Percentiles rank a stretch among this genome's conserved stretches.
These are phyloP conservation scores for Corydoras sp. DNA, from an alignment of 2,113 vertebrate genomes.

Conservation along the genomic window DNA sequence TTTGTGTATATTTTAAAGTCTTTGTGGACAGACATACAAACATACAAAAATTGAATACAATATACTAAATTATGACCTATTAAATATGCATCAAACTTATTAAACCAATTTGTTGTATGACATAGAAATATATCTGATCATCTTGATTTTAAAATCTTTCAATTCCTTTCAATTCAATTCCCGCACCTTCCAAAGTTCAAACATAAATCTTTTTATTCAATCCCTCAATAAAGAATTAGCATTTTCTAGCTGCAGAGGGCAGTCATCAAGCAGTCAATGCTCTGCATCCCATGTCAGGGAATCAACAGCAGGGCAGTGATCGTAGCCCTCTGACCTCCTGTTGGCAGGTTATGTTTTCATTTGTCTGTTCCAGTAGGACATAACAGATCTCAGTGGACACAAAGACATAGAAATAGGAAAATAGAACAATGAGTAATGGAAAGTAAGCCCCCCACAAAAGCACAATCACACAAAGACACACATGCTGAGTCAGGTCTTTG, in stretches of 20 bases:
- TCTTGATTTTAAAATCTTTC: too few relatives aligned
- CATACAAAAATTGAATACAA: too few relatives aligned
- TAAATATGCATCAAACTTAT: too few relatives aligned
- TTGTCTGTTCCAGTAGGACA: background rate
- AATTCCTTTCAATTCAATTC: too few relatives aligned
- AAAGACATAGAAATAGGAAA: background rate
- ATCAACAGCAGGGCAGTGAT: background rate
- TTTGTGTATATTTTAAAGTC: too few relatives aligned
- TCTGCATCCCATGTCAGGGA: background rate
- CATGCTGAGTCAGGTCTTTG: slow-evolving; percentile 10
- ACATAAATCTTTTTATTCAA: too few relatives aligned
- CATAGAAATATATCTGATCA: too few relatives aligned
- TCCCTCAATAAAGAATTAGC: background rate
- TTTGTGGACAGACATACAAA: too few relatives aligned
- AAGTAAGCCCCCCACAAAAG: background rate
- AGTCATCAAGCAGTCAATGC: background rate
- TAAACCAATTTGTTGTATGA: too few relatives aligned
- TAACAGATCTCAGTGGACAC: background rate
- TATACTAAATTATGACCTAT: too few relatives aligned
- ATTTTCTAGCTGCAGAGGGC: background rate
- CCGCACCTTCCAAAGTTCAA: too few relatives aligned
- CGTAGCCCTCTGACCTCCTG: slow-evolving; percentile 4
- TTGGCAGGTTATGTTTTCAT: slow-evolving; percentile 14
- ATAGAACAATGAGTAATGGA: background rate
- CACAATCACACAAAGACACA: slow-evolving; percentile 1